Conservation (phyloP, 2,797 vertebrate species). For the Rhyacichthys aspro region DNA sequence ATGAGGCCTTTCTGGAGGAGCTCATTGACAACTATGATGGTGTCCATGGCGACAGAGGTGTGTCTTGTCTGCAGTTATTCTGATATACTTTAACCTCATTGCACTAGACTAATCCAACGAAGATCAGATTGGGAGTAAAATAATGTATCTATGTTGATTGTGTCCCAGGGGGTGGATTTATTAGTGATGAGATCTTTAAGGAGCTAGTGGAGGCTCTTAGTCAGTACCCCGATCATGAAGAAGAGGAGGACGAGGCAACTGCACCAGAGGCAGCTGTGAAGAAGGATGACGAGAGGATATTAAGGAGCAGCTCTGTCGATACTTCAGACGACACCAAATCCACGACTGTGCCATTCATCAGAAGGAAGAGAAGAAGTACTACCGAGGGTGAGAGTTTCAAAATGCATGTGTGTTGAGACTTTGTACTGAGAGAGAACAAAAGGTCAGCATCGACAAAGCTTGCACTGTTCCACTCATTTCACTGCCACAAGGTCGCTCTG, state of each 20-base stretch:
- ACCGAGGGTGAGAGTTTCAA: constrained; percentile 72
- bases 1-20: constrained; percentile 96
- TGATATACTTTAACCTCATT: too few species aligned
- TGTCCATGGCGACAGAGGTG: constrained; percentile 82
- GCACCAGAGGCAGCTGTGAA: constrained; percentile 71
- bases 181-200: constrained; percentile 94
- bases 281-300: constrained; percentile 78
- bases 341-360: constrained; percentile 51
- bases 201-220: constrained; percentile 94
- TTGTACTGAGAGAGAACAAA: constrained; percentile 24
- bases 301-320: constrained; percentile 78
- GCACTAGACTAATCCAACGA: too few species aligned
- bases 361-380: constrained; percentile 75
- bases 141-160: background rate
- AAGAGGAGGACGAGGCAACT: constrained; percentile 83
- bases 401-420: constrained; percentile 11
- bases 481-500: constrained; percentile 54
- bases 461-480: constrained; percentile 45
- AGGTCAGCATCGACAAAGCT: constrained; percentile 38
- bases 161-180: constrained; percentile 87
- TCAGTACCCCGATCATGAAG: constrained; percentile 92
- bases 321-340: constrained; percentile 73
- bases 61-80: constrained; percentile 1
- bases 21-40: constrained; percentile 98
- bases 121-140: too few species aligned